phyloP scores from a whole-genome alignment of 1,140 invertebrate genomes.

The Conopomorpha cramerella region DNA sequence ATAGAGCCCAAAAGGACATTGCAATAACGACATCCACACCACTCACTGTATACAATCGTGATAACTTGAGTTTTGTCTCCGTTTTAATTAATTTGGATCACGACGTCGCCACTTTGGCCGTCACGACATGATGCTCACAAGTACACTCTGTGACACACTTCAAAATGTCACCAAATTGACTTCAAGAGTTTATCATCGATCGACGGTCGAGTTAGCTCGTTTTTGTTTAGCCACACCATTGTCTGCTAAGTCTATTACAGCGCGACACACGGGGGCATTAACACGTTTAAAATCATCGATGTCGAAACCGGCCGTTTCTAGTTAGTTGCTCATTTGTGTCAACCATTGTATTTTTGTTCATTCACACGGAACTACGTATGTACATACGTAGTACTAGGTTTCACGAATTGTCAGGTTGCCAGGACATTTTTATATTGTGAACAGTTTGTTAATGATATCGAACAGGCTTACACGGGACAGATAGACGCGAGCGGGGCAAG shows the following conservation, averaged over 20 bases:
- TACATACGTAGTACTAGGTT: too few species aligned
- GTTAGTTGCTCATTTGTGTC: slow-evolving; percentile 57
- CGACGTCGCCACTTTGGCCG: slow-evolving; percentile 52
- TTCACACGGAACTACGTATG: too few species aligned
- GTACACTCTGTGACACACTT: slow-evolving; percentile 49
- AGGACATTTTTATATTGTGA: too few species aligned
- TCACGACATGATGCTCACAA: slow-evolving; percentile 44
- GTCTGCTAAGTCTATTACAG: not conserved
- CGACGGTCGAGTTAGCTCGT: slow-evolving; percentile 22
- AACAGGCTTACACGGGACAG: too few species aligned
- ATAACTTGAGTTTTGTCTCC: slow-evolving; percentile 51
- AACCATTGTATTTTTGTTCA: slow-evolving; percentile 48
- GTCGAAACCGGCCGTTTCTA: slow-evolving; percentile 52
- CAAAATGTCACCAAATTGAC: slow-evolving; percentile 54
- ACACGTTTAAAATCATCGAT: slow-evolving; percentile 17
- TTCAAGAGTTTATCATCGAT: slow-evolving; percentile 34
- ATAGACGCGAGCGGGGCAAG: too few species aligned
- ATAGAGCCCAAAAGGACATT: too few species aligned
- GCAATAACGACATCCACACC: slow-evolving; percentile 32
- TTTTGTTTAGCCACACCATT: slow-evolving; percentile 4
- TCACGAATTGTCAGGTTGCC: too few species aligned
- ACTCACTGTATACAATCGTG: slow-evolving; percentile 40
- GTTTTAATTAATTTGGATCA: slow-evolving; percentile 61
- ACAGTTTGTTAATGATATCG: too few species aligned
- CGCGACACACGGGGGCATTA: not conserved